Evolutionary conservation across 2,113 vertebrate species (phyloP).

Genomic region (Cariama cristata): DNA sequence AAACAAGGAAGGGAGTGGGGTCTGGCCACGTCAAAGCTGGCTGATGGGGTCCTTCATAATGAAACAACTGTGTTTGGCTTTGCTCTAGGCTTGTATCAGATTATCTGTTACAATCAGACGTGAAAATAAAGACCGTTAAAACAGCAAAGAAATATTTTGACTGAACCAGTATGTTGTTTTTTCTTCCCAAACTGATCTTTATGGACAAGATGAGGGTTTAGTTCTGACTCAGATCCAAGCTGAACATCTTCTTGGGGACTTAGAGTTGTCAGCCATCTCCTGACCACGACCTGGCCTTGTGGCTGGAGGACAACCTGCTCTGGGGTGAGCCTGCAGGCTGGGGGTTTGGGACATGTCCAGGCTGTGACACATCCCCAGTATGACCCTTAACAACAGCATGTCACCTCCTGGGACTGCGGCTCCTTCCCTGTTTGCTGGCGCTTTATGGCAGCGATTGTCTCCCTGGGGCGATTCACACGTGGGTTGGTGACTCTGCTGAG

Average conservation of each 20-base stretch:
- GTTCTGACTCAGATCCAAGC: conserved; percentile 27
- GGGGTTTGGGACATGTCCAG: background rate
- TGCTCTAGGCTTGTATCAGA: conserved; percentile 4
- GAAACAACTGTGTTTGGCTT: conserved; percentile 42
- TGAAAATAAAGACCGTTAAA: conserved; percentile 31
- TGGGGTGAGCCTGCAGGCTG: background rate
- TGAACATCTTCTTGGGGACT: background rate
- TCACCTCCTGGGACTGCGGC: background rate
- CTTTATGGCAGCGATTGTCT: background rate
- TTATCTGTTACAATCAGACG: conserved; percentile 44
- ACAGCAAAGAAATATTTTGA: conserved; percentile 36
- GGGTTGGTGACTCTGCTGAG: background rate
- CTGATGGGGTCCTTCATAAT: background rate
- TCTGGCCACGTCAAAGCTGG: background rate
- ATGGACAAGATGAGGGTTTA: conserved; percentile 6
- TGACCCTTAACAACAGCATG: background rate
- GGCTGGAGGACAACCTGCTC: background rate
- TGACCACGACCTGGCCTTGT: accelerated
- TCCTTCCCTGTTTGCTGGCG: background rate
- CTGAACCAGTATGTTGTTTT: conserved; percentile 39
- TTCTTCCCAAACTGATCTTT: conserved; percentile 26
- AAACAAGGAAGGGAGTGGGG: background rate
- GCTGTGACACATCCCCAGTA: background rate
- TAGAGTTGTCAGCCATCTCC: background rate
- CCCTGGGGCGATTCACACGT: accelerated